A percentile compares a stretch with the other conserved stretches of the same genome.
These are phyloP conservation scores for Subacronicta megacephala DNA, from an alignment of 2,888 invertebrate genomes.

Conservation along the genomic window DNA sequence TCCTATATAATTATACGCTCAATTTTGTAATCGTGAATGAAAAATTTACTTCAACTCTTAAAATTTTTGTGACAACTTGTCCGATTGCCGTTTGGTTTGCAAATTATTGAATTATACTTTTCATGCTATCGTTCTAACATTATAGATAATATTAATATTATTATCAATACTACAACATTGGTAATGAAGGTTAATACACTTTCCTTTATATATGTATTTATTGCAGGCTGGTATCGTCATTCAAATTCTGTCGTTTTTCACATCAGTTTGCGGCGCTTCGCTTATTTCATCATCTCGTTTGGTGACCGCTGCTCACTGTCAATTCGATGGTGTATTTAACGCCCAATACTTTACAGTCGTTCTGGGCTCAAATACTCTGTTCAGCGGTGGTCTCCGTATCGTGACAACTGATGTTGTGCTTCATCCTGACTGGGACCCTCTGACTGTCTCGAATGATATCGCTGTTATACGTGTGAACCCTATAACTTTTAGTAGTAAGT, in stretches of 20 bases:
- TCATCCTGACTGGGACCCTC: conserved; percentile 31
- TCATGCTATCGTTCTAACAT: no score
- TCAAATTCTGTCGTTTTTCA: conserved; percentile 19
- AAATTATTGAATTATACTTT: no score
- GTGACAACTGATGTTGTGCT: conserved; percentile 22
- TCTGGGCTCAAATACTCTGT: conserved; percentile 57
- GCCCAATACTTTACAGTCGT: conserved; percentile 59
- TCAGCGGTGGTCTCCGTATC: conserved; percentile 37
- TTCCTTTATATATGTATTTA: no score
- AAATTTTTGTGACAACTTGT: no score
- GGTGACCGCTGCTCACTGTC: conserved; percentile 66
- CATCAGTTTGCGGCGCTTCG: conserved; percentile 39
- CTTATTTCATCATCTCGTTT: conserved; percentile 55
- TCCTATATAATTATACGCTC: no score
- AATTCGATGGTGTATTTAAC: conserved; percentile 50
- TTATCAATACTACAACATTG: no score
- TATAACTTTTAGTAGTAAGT: conserved; percentile 29
- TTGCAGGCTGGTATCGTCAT: conserved; percentile 39
- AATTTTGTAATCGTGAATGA: no score
- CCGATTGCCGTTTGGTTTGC: no score
- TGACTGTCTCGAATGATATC: conserved; percentile 25
- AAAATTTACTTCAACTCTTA: no score
- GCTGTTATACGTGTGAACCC: conserved; percentile 25
- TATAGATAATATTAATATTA: no score
- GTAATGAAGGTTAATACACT: no score